phyloP scores from a whole-genome alignment of 2,797 vertebrate species.

The Hyperoplus lanceolatus region DNA sequence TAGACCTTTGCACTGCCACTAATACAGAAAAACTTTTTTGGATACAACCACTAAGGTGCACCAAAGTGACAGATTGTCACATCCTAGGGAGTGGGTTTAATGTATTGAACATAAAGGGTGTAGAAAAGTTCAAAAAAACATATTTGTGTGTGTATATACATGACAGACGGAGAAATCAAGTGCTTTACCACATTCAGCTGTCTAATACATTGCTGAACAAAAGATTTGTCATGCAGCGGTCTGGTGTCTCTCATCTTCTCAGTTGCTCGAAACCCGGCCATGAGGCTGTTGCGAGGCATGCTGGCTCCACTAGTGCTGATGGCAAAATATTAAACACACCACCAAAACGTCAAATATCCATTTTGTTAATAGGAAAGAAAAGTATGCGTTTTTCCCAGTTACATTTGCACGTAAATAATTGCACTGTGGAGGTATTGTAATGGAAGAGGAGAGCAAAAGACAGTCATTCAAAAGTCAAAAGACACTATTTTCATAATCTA shows the following conservation, averaged over 20 bases:
- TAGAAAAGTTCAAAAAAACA: not conserved
- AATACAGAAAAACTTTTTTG: not conserved
- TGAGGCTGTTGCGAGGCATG: slow-evolving; percentile 88
- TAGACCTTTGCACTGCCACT: not conserved
- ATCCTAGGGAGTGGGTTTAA: not conserved
- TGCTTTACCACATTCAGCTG: slow-evolving; percentile 92
- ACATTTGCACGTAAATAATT: not conserved
- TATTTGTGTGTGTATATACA: not conserved
- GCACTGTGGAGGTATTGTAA: not conserved
- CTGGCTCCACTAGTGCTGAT: slow-evolving; percentile 87
- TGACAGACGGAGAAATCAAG: not conserved
- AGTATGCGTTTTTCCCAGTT: not conserved
- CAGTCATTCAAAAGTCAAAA: not conserved
- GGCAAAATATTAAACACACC: slow-evolving; percentile 8
- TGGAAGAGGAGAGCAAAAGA: not conserved
- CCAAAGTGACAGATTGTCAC: not conserved
- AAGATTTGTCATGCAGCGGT: slow-evolving; percentile 95
- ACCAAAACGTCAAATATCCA: not conserved
- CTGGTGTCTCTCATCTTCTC: slow-evolving; percentile 97
- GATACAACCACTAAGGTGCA: not conserved
- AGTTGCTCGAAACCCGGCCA: slow-evolving; percentile 89
- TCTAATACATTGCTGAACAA: slow-evolving; percentile 94
- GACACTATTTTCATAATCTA: not conserved
- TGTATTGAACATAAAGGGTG: not conserved
- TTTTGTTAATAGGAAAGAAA: not conserved